Base-by-base conservation (phyloP, 2,797 vertebrate species). In the Aplochiton taeniatus region DNA sequence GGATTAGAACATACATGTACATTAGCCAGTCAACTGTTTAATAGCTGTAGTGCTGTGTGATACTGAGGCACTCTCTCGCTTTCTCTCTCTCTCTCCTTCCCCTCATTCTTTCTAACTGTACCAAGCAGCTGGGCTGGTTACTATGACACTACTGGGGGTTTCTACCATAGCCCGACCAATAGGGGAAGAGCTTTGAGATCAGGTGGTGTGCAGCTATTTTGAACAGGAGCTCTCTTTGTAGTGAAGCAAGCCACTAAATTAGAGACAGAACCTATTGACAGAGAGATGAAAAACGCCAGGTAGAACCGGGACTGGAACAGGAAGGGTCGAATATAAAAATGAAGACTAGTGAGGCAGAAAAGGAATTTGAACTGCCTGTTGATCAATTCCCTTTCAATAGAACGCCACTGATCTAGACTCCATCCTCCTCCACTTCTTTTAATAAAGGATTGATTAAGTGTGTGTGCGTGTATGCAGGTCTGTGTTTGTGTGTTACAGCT, bases 231-330 rank as follows among this genome's bases (percentile, higher is more conserved):
- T 88, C 84, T 78, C 81, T 88, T 86, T 87, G 90, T 89, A 90
- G 81, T 88, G 90, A 90, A 89, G 88, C 87, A 86, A 87, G 83
- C 75, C 68, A 83, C 88, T 85, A 87, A 88, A 87, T 90, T 87
- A 75, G 85, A 86, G 85, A 76, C 83, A 68, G 79, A 77, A 68
- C 77, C 72, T 74, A 55, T 14, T 80, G 87, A 85, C 78, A 80
- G 69, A 55, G 68, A 45, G 51, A 13, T n/a, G 44, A 68, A 59
- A 41, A 50, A 57, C 49, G 48, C 55, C n/a, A n/a, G 64, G 54
- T 56, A 13, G 58, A 16, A 10, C n/a, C n/a, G n/a, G n/a, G n/a
- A 31, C 31, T 31, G 31, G 31, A 6, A 31, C 3, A 31, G 31
- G 31, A 31, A 31, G n/a, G 4, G 43, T 9, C 13, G 18, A 66